Base-by-base conservation (phyloP, 2,797 vertebrate genomes). In the Tenualosa ilisha region DNA sequence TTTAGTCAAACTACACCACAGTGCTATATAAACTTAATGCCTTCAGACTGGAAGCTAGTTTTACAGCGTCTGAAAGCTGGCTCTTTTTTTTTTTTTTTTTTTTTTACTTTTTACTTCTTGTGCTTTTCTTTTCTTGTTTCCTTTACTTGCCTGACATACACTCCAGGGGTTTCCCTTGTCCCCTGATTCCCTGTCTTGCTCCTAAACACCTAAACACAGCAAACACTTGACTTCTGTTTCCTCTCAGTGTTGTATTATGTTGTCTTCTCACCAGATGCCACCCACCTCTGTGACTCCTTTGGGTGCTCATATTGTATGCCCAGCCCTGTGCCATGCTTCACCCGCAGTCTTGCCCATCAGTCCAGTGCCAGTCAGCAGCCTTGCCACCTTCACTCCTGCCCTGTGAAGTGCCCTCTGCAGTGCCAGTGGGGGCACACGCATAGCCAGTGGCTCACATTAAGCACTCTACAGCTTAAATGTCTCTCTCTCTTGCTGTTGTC, bases 21-120 rank as follows among this genome's bases (percentile, higher is more conserved):
- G 72, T 79, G 72, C 72, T 79, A 43, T 79, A 46, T 20, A n/a
- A 79, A 79, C 72, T 79, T 40, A 50, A 85, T 59, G 85, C 87
- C 84, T 87, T 81, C 84, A 86, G 83, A 81, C 83, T 37, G 84
- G 81, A 87, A 40, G 43, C 84, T 22, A 31, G 61, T 50, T 86
- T 82, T 46, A 37, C 40, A 46, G 72, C 72, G 40, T 79, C 72
- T 43, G 40, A 79, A 79, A 43, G 17, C 40, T 46, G 72, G 72
- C 49, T 72, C n/a, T 84, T 54, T 46, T 56, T 43, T 56, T 20
- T 83, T 43, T 13, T 7, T 43, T 24, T 37, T 50, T 81, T 83
- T 26, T 20, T 31, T 75, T 13, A 37, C 50, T 0, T 83, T 82
- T 43, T 79, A 9, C 0, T 43, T 37, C 3, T 40, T 26, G 1